Base-by-base conservation (phyloP, 2,797 vertebrate species). In the Chelidonichthys spinosus region DNA sequence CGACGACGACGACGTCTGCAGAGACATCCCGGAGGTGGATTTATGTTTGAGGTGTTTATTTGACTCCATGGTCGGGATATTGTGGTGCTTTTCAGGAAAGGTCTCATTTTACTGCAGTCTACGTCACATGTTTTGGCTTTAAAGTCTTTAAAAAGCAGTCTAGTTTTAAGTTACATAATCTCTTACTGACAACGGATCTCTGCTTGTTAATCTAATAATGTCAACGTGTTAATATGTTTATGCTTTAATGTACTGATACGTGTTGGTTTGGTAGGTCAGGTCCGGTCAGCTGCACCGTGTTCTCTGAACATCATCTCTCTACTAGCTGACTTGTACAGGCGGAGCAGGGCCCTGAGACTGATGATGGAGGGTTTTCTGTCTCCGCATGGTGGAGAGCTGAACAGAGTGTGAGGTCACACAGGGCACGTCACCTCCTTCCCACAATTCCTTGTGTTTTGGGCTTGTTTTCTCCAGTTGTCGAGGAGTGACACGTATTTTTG, bases 401-500 rank as follows among this genome's bases (percentile, higher is more conserved):
- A 52, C 36, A 5, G 2, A n/a, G 6, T 35, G 44, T 42, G 1
- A 25, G 43, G 60, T 13, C 46, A 62, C 52, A 15, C 44, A 4
- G 11, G 42, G 37, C 46, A 55, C 25, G 0, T 59, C 42, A 52
- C 11, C 25, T 36, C 9, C 14, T 69, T 63, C 62, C 69, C 74
- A 58, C 3, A 74, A 83, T 61, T 44, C 74, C 43, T 63, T 39
- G 44, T 74, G 75, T 76, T 66, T 66, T 18, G 7, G 14, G 49
- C 4, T 56, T 63, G 18, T 66, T 81, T 80, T 67, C 4, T 58
- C n/a, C 62, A 46, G 3, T 66, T 80, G 66, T 64, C 68, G 61
- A 62, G 36, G 58, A 56, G 69, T 77, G 85, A 69, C 73, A 64
- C 73, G 76, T 65, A n/a, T 13, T 85, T 85, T 85, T 77, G 70